Evolutionary conservation across 2,888 invertebrate species (phyloP).

Genomic region (Empis stercorea): DNA sequence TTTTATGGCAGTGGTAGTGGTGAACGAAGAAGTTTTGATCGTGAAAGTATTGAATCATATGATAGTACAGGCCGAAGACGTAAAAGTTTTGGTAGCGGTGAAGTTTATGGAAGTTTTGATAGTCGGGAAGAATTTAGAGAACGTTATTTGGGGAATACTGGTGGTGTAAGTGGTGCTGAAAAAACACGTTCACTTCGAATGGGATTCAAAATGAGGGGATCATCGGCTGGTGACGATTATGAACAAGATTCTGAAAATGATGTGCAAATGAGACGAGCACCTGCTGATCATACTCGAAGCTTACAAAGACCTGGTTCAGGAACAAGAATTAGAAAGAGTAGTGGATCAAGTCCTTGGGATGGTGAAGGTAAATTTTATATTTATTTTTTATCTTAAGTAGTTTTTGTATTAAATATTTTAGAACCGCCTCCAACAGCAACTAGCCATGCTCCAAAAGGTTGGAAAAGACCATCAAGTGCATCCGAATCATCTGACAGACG

Average conservation of each 20-base stretch:
- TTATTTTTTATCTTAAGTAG: not conserved
- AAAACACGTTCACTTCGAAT: slow-evolving; percentile 32
- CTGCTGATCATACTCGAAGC: slow-evolving; percentile 24
- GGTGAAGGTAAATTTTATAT: slow-evolving; percentile 29
- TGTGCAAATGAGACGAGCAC: slow-evolving; percentile 22
- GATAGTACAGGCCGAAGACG: slow-evolving; percentile 29
- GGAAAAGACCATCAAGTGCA: slow-evolving; percentile 46
- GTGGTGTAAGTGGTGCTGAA: slow-evolving; percentile 18
- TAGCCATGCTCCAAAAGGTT: slow-evolving; percentile 30
- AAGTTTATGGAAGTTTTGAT: slow-evolving; percentile 35
- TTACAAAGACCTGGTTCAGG: slow-evolving; percentile 25
- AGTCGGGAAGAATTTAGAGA: slow-evolving; percentile 35
- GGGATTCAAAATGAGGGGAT: slow-evolving; percentile 25
- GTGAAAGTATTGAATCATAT: slow-evolving; percentile 35
- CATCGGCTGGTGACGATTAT: slow-evolving; percentile 31
- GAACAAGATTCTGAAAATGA: slow-evolving; percentile 41
- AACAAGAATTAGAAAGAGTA: slow-evolving; percentile 30
- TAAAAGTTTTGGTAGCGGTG: slow-evolving; percentile 35
- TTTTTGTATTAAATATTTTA: slow-evolving; percentile 10
- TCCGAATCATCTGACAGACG: slow-evolving; percentile 42
- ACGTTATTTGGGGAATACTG: slow-evolving; percentile 21
- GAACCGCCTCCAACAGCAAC: slow-evolving; percentile 19
- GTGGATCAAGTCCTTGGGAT: slow-evolving; percentile 44
- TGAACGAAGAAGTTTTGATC: slow-evolving; percentile 35
- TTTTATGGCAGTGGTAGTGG: slow-evolving; percentile 25